Conservation (phyloP, 2,113 vertebrate genomes). For the Panthera tigris region DNA sequence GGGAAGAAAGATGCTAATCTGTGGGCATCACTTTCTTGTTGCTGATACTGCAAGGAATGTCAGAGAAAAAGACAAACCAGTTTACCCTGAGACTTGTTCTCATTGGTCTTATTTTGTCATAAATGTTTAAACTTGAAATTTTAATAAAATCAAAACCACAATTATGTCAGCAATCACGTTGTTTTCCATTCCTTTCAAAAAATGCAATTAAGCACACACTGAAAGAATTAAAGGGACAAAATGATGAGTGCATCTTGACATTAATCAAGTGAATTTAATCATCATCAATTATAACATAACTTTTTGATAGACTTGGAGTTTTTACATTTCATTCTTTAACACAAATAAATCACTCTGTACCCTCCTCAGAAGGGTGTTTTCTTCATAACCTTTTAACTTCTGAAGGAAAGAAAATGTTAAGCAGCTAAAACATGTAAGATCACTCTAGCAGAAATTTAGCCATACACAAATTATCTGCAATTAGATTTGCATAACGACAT, state of each 20-base stretch:
- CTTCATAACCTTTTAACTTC: conserved; percentile 5
- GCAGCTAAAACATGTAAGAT: not conserved
- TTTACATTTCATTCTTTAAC: conserved; percentile 12
- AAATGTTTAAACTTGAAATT: not conserved
- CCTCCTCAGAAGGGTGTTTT: not conserved
- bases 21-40: not conserved
- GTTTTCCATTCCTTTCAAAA: conserved; percentile 5
- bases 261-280: conserved; percentile 13
- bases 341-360: conserved; percentile 45
- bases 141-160: conserved; percentile 1
- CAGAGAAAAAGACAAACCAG: not conserved
- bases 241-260: not conserved
- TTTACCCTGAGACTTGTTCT: not conserved
- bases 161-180: not conserved
- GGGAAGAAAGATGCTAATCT: not conserved
- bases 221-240: conserved; percentile 19
- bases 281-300: not conserved
- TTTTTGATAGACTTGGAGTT: not conserved
- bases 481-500: not conserved
- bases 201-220: conserved; percentile 41
- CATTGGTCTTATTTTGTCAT: not conserved
- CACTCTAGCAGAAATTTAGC: conserved; percentile 1
- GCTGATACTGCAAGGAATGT: not conserved
- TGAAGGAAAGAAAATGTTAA: conserved; percentile 40
- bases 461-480: not conserved